Percentiles rank a stretch among this genome's conserved stretches.
Evolutionary conservation across 2,888 invertebrate species (phyloP).

Genomic region (Trachelus iudaicus): DNA sequence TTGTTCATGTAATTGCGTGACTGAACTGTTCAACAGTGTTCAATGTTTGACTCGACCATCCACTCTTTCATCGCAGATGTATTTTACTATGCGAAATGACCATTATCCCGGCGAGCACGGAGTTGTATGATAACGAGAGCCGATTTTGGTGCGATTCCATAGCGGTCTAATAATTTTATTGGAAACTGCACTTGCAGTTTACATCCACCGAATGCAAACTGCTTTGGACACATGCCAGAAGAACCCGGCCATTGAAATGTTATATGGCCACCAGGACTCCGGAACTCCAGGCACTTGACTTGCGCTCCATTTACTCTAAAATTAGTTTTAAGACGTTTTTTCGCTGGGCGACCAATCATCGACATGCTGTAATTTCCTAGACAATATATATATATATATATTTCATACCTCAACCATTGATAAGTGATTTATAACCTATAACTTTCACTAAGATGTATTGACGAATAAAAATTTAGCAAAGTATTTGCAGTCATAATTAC

Average conservation of each 20-base stretch:
- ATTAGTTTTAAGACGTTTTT: conserved; percentile 37
- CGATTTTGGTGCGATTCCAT: background rate
- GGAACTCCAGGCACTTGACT: conserved; percentile 17
- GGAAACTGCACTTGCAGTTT: conserved; percentile 44
- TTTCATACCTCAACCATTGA: background rate
- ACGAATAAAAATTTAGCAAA: background rate
- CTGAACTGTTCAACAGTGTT: background rate
- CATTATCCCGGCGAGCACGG: background rate
- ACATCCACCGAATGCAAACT: conserved; percentile 48
- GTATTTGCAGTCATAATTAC: too few species aligned
- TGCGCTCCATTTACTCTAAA: conserved; percentile 39
- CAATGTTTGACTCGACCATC: background rate
- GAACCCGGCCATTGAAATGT: conserved; percentile 48
- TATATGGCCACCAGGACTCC: conserved; percentile 32
- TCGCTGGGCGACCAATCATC: background rate
- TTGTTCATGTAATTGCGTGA: background rate
- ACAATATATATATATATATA: background rate
- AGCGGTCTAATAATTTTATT: conserved; percentile 47
- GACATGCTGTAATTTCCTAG: conserved; percentile 9
- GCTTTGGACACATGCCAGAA: conserved; percentile 51
- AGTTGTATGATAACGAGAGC: background rate
- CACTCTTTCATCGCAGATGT: background rate
- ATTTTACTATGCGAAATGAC: background rate
- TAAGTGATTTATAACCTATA: background rate
- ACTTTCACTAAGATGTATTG: background rate